phyloP scores from a whole-genome alignment of 2,113 vertebrate genomes.

The zebrafish (Danio rerio) region GRCz12tu NC_133187.1:24291501-24292000 shows the following conservation, averaged over 20 bases:
- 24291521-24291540: too few relatives aligned
- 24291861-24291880: slow-evolving; percentile 8
- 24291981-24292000: neutral
- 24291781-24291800: neutral
- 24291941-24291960: slow-evolving; percentile 10
- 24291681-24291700: neutral
- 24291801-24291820: neutral
- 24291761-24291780: neutral
- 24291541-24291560: too few relatives aligned
- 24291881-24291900: slow-evolving; percentile 16
- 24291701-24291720: slow-evolving; percentile 1
- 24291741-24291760: neutral
- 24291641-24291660: neutral
- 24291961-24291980: neutral
- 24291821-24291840: neutral
- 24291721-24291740: slow-evolving; percentile 22
- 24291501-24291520: too few relatives aligned
- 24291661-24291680: neutral
- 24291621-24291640: neutral
- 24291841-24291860: slow-evolving; percentile 15
- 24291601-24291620: neutral
- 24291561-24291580: too few relatives aligned
- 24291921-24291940: slow-evolving; percentile 1
- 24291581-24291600: too few relatives aligned
- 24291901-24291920: neutral